These are phyloP conservation scores for Bubo bubo DNA, from an alignment of 2,113 vertebrate species.

Conservation along the genomic window DNA sequence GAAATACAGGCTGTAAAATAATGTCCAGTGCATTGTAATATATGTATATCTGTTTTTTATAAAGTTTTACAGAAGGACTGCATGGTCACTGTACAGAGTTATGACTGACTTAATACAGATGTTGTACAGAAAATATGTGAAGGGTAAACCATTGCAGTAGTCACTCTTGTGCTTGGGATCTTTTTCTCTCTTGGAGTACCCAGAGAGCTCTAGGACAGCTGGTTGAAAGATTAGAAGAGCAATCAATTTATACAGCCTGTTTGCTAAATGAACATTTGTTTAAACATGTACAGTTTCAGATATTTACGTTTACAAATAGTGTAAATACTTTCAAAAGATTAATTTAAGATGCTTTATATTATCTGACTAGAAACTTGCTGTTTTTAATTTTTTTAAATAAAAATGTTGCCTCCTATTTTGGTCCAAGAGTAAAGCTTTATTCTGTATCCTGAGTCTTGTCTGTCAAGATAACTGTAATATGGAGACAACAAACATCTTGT, in stretches of 20 bases:
- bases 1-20: constrained; percentile 68
- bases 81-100: constrained; percentile 53
- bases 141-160: constrained; percentile 15
- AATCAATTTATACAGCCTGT: constrained; percentile 57
- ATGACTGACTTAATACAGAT: neutral
- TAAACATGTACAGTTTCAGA: constrained; percentile 80
- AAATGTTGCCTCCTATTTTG: constrained; percentile 74
- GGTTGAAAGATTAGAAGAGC: constrained; percentile 9
- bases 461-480: constrained; percentile 31
- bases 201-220: constrained; percentile 35
- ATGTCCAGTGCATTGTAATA: constrained; percentile 65
- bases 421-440: constrained; percentile 62
- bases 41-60: constrained; percentile 78
- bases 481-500: constrained; percentile 16
- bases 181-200: constrained; percentile 44
- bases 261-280: constrained; percentile 72
- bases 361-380: constrained; percentile 77
- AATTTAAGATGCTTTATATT: constrained; percentile 84
- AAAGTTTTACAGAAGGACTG: constrained; percentile 69
- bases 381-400: constrained; percentile 80
- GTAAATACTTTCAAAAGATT: constrained; percentile 80
- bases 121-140: constrained; percentile 45
- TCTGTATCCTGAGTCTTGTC: constrained; percentile 27
- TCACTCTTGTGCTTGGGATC: constrained; percentile 29
- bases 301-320: constrained; percentile 78